These are phyloP conservation scores for Proteles cristata DNA, from an alignment of 2,113 vertebrate species.

Conservation along the genomic window DNA sequence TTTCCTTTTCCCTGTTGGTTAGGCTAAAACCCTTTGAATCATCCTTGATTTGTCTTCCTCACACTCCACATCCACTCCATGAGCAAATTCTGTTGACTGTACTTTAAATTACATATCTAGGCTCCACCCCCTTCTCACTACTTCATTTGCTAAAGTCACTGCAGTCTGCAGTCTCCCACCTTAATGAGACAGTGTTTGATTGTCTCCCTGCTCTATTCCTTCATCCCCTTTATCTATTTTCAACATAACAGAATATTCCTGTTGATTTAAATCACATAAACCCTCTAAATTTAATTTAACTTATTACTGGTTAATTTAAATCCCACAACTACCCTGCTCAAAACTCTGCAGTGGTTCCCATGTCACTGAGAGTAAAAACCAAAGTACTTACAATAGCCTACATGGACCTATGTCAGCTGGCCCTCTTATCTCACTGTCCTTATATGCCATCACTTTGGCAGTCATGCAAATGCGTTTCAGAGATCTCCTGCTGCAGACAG, in stretches of 20 bases:
- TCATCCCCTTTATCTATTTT: neutral
- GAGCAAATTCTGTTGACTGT: neutral
- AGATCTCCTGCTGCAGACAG: neutral
- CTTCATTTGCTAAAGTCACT: neutral
- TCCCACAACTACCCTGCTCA: neutral
- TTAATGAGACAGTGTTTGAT: neutral
- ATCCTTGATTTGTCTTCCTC: neutral
- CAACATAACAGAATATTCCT: neutral
- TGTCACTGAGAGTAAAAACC: neutral
- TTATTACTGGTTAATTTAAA: neutral
- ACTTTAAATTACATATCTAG: neutral
- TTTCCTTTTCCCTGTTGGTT: neutral
- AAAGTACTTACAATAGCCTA: neutral
- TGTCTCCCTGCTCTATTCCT: neutral
- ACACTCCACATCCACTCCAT: neutral
- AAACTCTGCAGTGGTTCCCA: neutral
- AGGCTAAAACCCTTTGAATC: neutral
- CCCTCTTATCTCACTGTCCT: neutral
- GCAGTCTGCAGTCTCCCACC: neutral
- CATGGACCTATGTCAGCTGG: neutral
- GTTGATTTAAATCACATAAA: constrained; percentile 27
- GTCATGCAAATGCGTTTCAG: neutral
- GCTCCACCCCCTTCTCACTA: neutral
- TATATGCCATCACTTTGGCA: neutral
- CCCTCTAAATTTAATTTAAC: neutral